Base-by-base conservation (phyloP, 2,113 vertebrate species). In the Salvelinus sp. region DNA sequence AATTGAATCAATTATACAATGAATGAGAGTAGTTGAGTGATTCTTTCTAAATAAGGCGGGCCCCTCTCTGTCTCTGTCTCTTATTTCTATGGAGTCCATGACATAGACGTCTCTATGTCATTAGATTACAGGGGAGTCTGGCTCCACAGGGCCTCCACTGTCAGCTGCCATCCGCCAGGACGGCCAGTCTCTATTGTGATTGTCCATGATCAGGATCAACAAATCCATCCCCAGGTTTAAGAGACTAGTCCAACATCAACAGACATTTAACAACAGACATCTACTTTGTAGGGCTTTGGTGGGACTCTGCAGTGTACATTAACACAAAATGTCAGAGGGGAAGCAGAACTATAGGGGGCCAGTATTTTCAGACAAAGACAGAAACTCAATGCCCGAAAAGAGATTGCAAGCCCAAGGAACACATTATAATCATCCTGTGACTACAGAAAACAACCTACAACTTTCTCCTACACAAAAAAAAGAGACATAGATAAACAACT, bases 241-340 rank as follows among this genome's bases (percentile, higher is more conserved):
- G 12, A 65, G 63, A 25, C 30, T 66, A 16, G 64, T 30, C 27
- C 64, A 3, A 66, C 27, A 28, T 30, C 64, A 66, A 66, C 64
- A 66, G 64, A 16, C 64, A 66, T 66, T 66, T 66, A 13, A 25
- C 64, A 66, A 66, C 64, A 66, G 64, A 16, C 64, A 66, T 66
- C 30, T 66, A 13, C 64, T 66, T 66, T 66, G 27, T 66, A 4
- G 63, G 25, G 23, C 25, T 65, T 25, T 27, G 14, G 23, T 57
- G 50, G 13, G 18, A 14, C 18, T 20, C 14, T 18, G 14, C 54
- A 20, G 16, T 57, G 54, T 14, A 57, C 54, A 57, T 57, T 20
- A 20, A 57, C 54, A 57, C 54, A 4, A 57, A 1, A 20, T 20
- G 54, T 4, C 16, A 57, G 54, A 57, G 18, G 18, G 4, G 54